These are phyloP conservation scores for Bombylius discolor DNA, from an alignment of 2,888 invertebrate genomes.

Conservation along the genomic window DNA sequence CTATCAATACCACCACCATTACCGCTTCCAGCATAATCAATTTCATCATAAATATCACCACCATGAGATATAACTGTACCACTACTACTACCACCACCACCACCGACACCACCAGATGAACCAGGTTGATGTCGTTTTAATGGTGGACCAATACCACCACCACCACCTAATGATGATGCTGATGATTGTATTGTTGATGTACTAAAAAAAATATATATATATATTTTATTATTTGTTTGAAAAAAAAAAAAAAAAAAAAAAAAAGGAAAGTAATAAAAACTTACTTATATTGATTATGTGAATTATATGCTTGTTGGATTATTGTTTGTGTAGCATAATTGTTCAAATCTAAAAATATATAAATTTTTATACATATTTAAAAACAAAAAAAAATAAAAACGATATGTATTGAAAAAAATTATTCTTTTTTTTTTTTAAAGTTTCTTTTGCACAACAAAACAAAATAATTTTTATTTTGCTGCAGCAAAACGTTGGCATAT, in stretches of 20 bases:
- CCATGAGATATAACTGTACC: constrained; percentile 6
- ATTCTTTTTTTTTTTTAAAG: no score
- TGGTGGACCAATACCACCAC: constrained; percentile 22
- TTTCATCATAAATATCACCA: constrained; percentile 22
- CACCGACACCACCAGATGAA: constrained; percentile 11
- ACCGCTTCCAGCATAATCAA: constrained; percentile 19
- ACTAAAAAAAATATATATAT: neutral
- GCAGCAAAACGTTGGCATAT: no score
- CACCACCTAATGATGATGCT: neutral
- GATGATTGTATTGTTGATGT: neutral
- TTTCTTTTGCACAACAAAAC: no score
- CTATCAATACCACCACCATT: constrained; percentile 15
- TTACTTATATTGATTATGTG: constrained; percentile 32
- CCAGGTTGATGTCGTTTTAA: constrained; percentile 29
- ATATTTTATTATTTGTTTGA: no score
- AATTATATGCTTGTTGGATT: constrained; percentile 29
- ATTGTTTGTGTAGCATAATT: constrained; percentile 28
- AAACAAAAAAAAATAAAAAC: neutral
- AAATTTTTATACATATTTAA: neutral
- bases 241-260: no score
- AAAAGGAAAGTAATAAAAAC: constrained; percentile 2
- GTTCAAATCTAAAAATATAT: constrained; percentile 25
- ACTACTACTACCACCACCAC: constrained; percentile 16
- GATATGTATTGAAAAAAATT: no score
- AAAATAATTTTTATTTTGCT: no score